A percentile compares a stretch with the other conserved stretches of the same genome.
These are phyloP conservation scores for Rhinolophus sinicus DNA, from an alignment of 2,113 vertebrate genomes.

Conservation along the genomic window DNA sequence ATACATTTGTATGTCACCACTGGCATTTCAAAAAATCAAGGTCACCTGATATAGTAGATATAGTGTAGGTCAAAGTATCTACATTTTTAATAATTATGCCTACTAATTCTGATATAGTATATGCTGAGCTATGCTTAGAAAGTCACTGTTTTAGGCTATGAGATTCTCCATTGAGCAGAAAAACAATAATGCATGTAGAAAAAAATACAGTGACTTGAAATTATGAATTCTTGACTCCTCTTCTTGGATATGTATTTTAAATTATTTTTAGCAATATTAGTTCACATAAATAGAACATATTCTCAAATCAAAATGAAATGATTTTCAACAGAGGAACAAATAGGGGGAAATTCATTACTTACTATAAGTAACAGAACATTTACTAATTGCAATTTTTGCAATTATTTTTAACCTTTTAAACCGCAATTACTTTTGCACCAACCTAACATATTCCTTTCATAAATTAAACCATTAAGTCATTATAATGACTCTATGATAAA, in stretches of 20 bases:
- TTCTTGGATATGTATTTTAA: background rate
- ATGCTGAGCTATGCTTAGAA: background rate
- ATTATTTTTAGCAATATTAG: background rate
- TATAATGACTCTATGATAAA: background rate
- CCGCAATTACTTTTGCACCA: no score
- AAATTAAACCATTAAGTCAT: background rate
- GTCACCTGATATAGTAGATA: background rate
- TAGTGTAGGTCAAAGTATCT: background rate
- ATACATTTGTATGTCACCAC: background rate
- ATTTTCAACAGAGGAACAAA: background rate
- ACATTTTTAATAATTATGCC: background rate
- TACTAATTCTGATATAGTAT: background rate
- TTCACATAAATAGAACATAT: conserved; percentile 1
- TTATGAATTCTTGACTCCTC: background rate
- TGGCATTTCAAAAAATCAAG: background rate
- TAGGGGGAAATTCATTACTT: background rate
- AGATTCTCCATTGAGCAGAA: no score
- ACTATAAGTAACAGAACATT: background rate
- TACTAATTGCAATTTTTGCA: background rate
- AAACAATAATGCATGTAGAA: background rate
- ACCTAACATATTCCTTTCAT: background rate
- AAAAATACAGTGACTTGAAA: background rate
- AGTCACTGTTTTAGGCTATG: background rate
- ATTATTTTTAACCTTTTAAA: no score
- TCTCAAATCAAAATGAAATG: background rate